Percentiles rank a stretch among this genome's conserved stretches.
Conservation (phyloP, 2,888 invertebrate genomes). For the Gibbula magus region DNA sequence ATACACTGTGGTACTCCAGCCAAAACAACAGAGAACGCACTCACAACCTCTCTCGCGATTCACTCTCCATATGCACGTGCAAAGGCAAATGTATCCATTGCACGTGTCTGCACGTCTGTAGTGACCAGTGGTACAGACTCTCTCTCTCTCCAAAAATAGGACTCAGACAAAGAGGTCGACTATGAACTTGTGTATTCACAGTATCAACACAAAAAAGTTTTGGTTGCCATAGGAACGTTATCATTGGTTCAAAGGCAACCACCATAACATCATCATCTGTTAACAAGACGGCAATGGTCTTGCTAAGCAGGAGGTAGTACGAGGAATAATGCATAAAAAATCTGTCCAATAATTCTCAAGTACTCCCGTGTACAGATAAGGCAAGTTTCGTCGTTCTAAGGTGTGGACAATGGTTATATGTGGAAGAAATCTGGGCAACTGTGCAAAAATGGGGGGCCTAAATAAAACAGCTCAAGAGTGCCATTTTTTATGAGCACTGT, state of each 20-base stretch:
- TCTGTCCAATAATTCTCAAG: slow-evolving; percentile 22
- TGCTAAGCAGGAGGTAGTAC: slow-evolving; percentile 9
- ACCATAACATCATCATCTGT: slow-evolving; percentile 15
- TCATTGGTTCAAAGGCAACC: slow-evolving; percentile 17
- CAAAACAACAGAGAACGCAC: slow-evolving; percentile 5
- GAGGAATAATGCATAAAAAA: slow-evolving; percentile 21
- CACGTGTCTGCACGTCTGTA: neutral
- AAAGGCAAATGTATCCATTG: neutral
- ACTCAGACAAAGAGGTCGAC: neutral
- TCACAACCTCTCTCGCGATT: slow-evolving; percentile 20
- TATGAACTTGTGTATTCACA: slow-evolving; percentile 12
- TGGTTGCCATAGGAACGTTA: slow-evolving; percentile 12
- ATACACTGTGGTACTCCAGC: neutral
- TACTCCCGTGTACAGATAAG: slow-evolving; percentile 24
- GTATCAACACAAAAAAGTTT: slow-evolving; percentile 22
- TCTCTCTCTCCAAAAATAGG: slow-evolving; percentile 21
- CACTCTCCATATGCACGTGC: slow-evolving; percentile 19
- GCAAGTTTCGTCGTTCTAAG: slow-evolving; percentile 15
- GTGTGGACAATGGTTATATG: neutral
- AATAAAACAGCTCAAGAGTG: neutral
- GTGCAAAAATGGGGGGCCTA: neutral
- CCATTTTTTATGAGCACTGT: neutral
- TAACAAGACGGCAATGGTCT: slow-evolving; percentile 2
- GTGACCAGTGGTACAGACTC: slow-evolving; percentile 10
- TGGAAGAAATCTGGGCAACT: slow-evolving; percentile 9